Evolutionary conservation across 2,888 invertebrate genomes (phyloP).

Genomic region (Clivina fossor): DNA sequence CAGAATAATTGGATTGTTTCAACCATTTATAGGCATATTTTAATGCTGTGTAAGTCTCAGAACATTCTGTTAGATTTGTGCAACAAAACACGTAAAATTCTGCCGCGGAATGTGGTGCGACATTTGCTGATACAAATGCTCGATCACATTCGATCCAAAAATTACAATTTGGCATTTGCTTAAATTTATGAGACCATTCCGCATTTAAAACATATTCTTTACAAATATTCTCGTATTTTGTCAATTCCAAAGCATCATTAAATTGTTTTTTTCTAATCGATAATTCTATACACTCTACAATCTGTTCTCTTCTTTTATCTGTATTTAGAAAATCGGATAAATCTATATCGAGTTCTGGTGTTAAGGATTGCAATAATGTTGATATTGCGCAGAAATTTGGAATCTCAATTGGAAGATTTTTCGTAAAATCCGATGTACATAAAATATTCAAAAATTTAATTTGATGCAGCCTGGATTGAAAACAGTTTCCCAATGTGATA

Average conservation of each 20-base stretch:
- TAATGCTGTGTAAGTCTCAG: constrained; percentile 56
- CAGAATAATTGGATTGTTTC: constrained; percentile 41
- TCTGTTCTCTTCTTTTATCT: constrained; percentile 52
- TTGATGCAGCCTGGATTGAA: constrained; percentile 65
- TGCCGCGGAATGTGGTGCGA: constrained; percentile 64
- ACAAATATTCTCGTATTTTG: constrained; percentile 55
- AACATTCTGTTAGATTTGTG: constrained; percentile 53
- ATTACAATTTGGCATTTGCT: constrained; percentile 53
- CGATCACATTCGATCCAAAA: constrained; percentile 65
- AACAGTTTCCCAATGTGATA: constrained; percentile 61
- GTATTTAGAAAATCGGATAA: constrained; percentile 50
- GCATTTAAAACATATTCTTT: constrained; percentile 59
- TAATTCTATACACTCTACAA: constrained; percentile 58
- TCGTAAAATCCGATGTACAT: constrained; percentile 59
- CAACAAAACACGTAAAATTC: constrained; percentile 64
- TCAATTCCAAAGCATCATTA: constrained; percentile 61
- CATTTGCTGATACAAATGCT: constrained; percentile 62
- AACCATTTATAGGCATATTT: constrained; percentile 50
- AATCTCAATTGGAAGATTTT: constrained; percentile 54
- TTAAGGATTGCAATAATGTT: constrained; percentile 61
- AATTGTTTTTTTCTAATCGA: constrained; percentile 58
- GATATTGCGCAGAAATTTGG: constrained; percentile 54
- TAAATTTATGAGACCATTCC: constrained; percentile 59
- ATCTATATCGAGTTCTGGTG: constrained; percentile 59
- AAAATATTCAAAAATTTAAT: constrained; percentile 64